Base-by-base conservation (phyloP, 2,888 invertebrate species). In the Dichetophora obliterata region DNA sequence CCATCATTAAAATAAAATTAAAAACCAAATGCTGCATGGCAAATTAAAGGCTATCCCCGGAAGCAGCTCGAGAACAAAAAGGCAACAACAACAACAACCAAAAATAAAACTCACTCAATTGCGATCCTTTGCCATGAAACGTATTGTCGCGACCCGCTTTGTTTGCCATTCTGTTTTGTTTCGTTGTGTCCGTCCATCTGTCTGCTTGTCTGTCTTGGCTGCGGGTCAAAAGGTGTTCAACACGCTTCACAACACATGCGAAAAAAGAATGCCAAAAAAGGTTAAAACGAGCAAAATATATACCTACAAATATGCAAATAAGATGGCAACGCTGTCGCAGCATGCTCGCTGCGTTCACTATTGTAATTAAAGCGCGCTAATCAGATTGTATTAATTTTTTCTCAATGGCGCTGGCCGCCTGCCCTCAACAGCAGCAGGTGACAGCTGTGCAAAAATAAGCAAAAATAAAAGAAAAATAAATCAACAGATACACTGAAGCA, bases 141-240 rank as follows among this genome's bases (percentile, higher is more conserved):
- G 37, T 65, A 34, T 65, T 43, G 19, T 34, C 11, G 16, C 48
- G 50, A 54, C 22, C 19, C 54, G 22, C 9, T 19, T n/a, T 22
- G 19, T 22, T 54, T 19, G 19, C 54, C 22, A 54, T 19, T 54
- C 54, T n/a, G 22, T 54, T 54, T 19, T 19, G 31, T 31, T 31
- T 5, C 31, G 31, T 54, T 54, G 1, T 54, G 6, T n/a, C 19
- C 3, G n/a, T 22, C 3, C 19, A 5, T 22, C 19, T 24, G 14
- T 27, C 31, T 27, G 61, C 16, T 16, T n/a, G 16, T 24, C 50
- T 19, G 24, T 19, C 50, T 34, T 68, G 24, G 24, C 68, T 68
- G 68, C 68, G 68, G 68, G 68, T 50, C 68, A 50, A 68, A 68
- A 68, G 68, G 68, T 68, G 68, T 48, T 68, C 50, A 68, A 48